Base-by-base conservation (phyloP, 2,888 invertebrate genomes). In the Lacanobia wlatinum region DNA sequence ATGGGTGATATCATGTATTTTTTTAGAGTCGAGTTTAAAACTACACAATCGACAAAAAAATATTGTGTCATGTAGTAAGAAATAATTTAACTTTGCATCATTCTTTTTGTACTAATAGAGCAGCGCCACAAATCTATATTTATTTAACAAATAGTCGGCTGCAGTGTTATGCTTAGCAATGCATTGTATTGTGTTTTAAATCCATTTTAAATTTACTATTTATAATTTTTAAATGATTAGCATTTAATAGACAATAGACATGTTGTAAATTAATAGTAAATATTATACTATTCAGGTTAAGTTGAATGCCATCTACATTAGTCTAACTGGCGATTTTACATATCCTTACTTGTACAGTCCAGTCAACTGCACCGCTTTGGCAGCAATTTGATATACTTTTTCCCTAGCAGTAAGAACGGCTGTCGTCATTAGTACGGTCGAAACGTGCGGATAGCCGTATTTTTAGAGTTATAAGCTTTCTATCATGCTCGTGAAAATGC, bases 1-100 rank as follows among this genome's bases (percentile, higher is more conserved):
- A 69, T 77, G 63, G 46, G 64, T 76, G 75, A 79, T 82, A 80
- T 78, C 60, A 71, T 70, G 76, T 87, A 80, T 81, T 86, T 81
- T 86, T 84, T 87, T 81, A 81, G 80, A 87, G 64, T 72, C 64
- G 55, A 66, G 69, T 78, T 85, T 74, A 73, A 80, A 64, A 74
- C 9, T 63, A 28, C 61, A 72, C 12, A 67, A 48, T n/a, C 43
- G 28, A 50, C 76, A 60, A 59, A 28, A 50, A 40, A 28, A 34
- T 34, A 16, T 34, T 18, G 34, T 40, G 14, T 60, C 48, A 40
- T 64, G 64, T 60, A 60, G 34, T 79, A 64, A 64, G 21, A 12
- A 64, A 80, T 60, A 55, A 56, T 70, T 55, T 60, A 50, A 23
- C 53, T 72, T 78, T 63, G 58, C 7, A 60, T 63, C 18, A 48